A percentile compares a stretch with the other conserved stretches of the same genome.
Evolutionary conservation across 2,113 vertebrate species (phyloP).

Genomic region (Rynchops niger): DNA sequence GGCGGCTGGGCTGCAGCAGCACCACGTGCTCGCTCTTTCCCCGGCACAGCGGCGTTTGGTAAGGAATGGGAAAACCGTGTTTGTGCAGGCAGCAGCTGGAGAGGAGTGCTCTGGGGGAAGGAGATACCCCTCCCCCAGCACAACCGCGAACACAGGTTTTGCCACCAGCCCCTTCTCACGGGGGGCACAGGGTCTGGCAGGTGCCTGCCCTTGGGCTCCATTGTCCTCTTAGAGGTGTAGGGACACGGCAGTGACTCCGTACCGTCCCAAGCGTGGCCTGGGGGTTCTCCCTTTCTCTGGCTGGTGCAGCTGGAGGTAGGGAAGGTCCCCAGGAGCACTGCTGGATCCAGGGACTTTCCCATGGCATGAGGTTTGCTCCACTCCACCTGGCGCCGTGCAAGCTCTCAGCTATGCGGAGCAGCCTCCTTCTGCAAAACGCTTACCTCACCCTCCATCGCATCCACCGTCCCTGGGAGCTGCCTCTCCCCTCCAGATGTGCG

Average conservation of each 20-base stretch:
- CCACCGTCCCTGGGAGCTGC: background rate
- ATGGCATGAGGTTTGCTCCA: background rate
- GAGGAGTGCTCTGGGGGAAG: background rate
- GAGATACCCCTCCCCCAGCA: background rate
- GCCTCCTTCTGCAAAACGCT: background rate
- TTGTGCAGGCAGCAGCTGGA: background rate
- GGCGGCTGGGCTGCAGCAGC: background rate
- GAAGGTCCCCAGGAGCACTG: background rate
- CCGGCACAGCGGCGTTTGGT: fast-evolving
- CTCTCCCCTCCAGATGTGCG: background rate
- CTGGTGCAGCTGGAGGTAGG: background rate
- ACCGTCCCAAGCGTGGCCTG: fast-evolving
- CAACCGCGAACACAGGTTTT: fast-evolving
- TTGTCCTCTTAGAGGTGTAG: fast-evolving
- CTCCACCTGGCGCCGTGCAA: fast-evolving
- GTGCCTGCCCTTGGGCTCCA: background rate
- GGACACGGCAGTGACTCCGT: background rate
- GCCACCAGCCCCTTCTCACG: fast-evolving
- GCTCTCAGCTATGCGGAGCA: background rate
- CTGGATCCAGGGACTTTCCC: background rate
- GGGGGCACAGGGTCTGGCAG: background rate
- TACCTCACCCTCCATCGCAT: background rate
- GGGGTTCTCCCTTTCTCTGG: background rate
- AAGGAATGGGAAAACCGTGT: fast-evolving
- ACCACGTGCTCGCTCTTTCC: background rate